Conservation (phyloP, 2,888 invertebrate species). For the Amphimallon solstitiale region DNA sequence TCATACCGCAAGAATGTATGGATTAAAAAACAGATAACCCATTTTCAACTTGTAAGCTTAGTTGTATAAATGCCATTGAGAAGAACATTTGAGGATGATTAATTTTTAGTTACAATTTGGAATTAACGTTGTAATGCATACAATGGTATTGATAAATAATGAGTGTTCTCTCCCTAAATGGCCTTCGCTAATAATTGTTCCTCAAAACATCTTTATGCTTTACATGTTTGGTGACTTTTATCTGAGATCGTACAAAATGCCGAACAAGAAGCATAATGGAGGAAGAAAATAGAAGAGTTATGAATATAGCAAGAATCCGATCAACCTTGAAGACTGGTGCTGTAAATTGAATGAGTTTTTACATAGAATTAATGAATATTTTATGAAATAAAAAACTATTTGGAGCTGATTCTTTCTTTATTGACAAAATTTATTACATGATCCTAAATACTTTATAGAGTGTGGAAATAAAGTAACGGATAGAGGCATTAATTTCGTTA, state of each 20-base stretch:
- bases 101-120: slow-evolving; percentile 41
- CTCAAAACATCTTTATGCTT: slow-evolving; percentile 75
- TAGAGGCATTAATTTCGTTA: too few relatives aligned
- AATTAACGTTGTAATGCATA: slow-evolving; percentile 33
- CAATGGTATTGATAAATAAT: slow-evolving; percentile 34
- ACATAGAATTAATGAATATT: too few relatives aligned
- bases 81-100: neutral
- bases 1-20: slow-evolving; percentile 73
- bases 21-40: slow-evolving; percentile 87
- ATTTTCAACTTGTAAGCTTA: slow-evolving; percentile 76
- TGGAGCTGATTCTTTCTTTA: too few relatives aligned
- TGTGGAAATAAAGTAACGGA: too few relatives aligned
- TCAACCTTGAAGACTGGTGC: too few relatives aligned
- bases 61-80: slow-evolving; percentile 44
- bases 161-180: slow-evolving; percentile 71
- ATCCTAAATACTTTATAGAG: too few relatives aligned
- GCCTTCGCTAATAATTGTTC: slow-evolving; percentile 66
- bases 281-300: too few relatives aligned
- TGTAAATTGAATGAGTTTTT: too few relatives aligned
- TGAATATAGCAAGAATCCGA: too few relatives aligned
- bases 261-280: too few relatives aligned
- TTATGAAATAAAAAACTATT: too few relatives aligned
- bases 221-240: slow-evolving; percentile 76
- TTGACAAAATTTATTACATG: too few relatives aligned
- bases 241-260: slow-evolving; percentile 68